Percentiles rank a stretch among this genome's conserved stretches.
These are phyloP conservation scores for Araneus ventricosus DNA, from an alignment of 1,140 invertebrate genomes.

Conservation along the genomic window DNA sequence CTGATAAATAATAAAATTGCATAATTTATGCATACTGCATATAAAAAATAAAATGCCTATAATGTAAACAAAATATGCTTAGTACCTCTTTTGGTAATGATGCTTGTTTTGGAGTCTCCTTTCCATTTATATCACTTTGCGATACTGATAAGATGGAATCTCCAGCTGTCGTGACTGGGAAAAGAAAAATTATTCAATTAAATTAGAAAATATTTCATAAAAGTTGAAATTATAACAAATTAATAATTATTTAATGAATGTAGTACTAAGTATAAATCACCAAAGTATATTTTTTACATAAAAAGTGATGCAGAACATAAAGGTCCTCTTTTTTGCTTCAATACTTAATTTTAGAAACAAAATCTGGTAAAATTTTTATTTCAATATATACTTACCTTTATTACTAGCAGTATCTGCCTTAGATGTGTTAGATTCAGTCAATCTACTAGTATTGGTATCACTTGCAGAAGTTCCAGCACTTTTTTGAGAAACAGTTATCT, in stretches of 20 bases:
- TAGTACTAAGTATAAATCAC: too few relatives aligned
- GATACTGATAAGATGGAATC: not conserved
- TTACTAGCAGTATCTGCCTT: not conserved
- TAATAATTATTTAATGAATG: too few relatives aligned
- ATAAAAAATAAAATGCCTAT: too few relatives aligned
- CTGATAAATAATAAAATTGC: too few relatives aligned
- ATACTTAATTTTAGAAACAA: too few relatives aligned
- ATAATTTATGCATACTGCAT: too few relatives aligned
- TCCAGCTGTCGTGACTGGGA: not conserved
- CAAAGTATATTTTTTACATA: too few relatives aligned
- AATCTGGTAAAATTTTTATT: too few relatives aligned
- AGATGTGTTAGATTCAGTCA: slow-evolving; percentile 25
- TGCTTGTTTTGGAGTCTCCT: not conserved
- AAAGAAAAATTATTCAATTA: not conserved
- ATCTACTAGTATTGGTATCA: not conserved
- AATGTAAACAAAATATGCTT: not conserved
- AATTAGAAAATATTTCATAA: too few relatives aligned
- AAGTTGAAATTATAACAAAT: too few relatives aligned
- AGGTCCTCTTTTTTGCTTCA: too few relatives aligned
- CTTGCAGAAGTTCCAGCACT: not conserved
- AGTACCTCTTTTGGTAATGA: not conserved
- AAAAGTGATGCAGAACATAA: too few relatives aligned
- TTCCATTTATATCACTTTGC: slow-evolving; percentile 25
- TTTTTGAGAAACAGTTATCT: not conserved
- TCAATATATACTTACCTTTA: not conserved